Evolutionary conservation across 2,113 vertebrate genomes (phyloP), one percentile per base, ranked within the genome.

Genomic region (Corythoichthys intestinalis): DNA sequence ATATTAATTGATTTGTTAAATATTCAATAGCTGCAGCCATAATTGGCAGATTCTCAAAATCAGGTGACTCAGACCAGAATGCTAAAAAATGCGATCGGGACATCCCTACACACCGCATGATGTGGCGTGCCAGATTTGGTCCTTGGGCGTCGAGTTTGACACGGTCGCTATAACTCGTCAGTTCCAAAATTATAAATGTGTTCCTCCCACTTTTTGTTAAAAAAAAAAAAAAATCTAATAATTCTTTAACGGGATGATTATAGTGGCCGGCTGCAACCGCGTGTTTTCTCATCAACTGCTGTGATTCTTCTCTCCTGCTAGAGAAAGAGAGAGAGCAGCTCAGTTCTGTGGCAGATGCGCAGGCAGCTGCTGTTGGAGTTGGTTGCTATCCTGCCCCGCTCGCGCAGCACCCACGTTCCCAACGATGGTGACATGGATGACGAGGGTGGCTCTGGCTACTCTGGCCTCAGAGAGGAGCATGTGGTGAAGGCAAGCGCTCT

Each of bases 291-390:
- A 38, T 39, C 50, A 8, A 37, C 9, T 59, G 20, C 35, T 14
- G 66, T 15, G 1, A 20, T 50, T 37, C 60, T 0, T 44, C 71
- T 65, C 4, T 71, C 15, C 41, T 59, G 47, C 1, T 90, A 99
- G 97, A 91, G 96, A 75, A 98, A 96, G 88, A 91, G 90, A 73
- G 96, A 98, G 80, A 94, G 95, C 90, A 93, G 94, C 83, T 98
- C 97, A 0, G 96, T 99, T 60, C 93, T 99, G 64, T 98, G 97
- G 96, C 97, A 98, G 76, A 99, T 99, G 97, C 94, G 97, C 61
- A 87, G 95, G 59, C 97, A 98, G 92, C 94, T 99, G 83, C 93
- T 99, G 38, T 88, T 96, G 80, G 97, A 99, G 85, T 86, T 99
- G 61, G 96, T 97, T 69, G 95, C 93, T 80, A 99, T 99, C 87